phyloP scores from a whole-genome alignment of 2,113 vertebrate species.

The Sapayoa aenigma region DNA sequence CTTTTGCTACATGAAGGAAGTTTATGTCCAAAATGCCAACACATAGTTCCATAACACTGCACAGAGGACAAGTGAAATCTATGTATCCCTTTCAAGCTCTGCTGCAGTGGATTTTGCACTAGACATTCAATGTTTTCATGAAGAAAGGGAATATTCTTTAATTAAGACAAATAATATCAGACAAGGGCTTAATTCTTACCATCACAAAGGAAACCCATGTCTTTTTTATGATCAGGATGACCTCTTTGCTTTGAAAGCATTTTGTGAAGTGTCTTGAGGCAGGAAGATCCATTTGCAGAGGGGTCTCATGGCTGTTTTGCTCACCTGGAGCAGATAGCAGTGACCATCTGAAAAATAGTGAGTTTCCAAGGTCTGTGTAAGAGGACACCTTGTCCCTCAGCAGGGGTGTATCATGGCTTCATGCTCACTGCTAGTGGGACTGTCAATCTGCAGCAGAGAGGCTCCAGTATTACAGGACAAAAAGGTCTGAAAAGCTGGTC shows the following conservation, averaged over 20 bases:
- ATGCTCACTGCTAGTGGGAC: neutral
- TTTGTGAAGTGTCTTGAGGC: neutral
- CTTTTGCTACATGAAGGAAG: neutral
- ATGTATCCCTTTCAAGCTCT: neutral
- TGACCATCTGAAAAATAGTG: neutral
- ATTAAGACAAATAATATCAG: neutral
- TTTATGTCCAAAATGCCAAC: neutral
- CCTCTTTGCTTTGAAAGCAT: neutral
- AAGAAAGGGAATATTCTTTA: neutral
- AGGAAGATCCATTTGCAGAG: neutral
- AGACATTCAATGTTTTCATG: neutral
- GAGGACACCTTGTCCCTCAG: neutral
- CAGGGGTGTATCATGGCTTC: neutral
- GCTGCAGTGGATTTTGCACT: neutral
- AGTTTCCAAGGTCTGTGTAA: neutral
- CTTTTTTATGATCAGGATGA: neutral
- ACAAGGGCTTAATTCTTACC: neutral
- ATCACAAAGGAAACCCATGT: neutral
- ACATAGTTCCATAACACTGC: neutral
- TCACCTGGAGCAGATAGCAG: neutral
- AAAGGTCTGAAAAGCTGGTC: neutral
- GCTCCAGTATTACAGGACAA: neutral
- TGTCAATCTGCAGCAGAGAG: neutral
- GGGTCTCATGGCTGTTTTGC: accelerated
- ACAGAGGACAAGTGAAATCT: neutral